These are phyloP conservation scores for Characodon lateralis DNA, from an alignment of 2,797 vertebrate genomes.

Conservation along the genomic window DNA sequence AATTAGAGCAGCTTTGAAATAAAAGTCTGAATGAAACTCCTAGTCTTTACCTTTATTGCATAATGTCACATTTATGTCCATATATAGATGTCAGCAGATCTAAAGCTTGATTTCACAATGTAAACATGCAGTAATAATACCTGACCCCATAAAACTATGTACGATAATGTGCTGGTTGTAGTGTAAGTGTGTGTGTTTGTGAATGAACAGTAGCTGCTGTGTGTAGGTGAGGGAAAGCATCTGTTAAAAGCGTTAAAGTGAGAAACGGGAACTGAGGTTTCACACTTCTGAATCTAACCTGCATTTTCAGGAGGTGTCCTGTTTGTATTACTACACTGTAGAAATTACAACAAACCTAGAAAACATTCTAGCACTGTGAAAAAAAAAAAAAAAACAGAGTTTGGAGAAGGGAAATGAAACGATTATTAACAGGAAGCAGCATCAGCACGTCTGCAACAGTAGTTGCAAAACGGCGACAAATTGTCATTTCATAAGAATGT, in stretches of 20 bases:
- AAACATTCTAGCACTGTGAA: not conserved
- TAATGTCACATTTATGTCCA: not conserved
- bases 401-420: constrained; percentile 14
- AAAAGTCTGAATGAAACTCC: not conserved
- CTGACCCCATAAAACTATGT: not conserved
- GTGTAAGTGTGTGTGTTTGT: not conserved
- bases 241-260: constrained; percentile 61
- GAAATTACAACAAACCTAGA: not conserved
- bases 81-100: not conserved
- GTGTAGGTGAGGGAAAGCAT: constrained; percentile 19
- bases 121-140: not conserved
- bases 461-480: constrained; percentile 5
- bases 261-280: constrained; percentile 39
- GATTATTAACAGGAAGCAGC: not conserved
- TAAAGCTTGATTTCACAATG: not conserved
- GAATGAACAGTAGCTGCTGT: constrained; percentile 7
- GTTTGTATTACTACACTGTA: constrained; percentile 14
- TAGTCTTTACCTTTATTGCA: not conserved
- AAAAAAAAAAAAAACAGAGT: not conserved
- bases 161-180: not conserved
- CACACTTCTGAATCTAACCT: constrained; percentile 60
- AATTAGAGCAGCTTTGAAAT: not conserved
- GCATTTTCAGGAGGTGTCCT: constrained; percentile 30
- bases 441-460: constrained; percentile 1
- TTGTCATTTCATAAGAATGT: constrained; percentile 1